Percentiles rank a stretch among this genome's conserved stretches.
These are phyloP conservation scores for Coelinius sp. DNA, from an alignment of 2,888 invertebrate genomes.

Conservation along the genomic window DNA sequence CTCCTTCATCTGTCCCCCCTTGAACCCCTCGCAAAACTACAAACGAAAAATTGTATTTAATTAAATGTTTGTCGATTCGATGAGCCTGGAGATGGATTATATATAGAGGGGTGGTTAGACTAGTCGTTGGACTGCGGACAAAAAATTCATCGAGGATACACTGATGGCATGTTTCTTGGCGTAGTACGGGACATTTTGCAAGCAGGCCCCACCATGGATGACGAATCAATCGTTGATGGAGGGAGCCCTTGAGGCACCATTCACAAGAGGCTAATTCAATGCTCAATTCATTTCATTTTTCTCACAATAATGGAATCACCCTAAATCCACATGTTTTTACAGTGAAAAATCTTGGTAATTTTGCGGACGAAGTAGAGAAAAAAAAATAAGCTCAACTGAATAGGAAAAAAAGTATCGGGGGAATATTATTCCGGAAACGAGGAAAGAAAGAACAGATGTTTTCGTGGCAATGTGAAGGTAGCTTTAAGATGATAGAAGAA, in stretches of 20 bases:
- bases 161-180: constrained; percentile 27
- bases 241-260: background rate
- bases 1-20: constrained; percentile 8
- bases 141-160: constrained; percentile 50
- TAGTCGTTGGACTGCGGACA: constrained; percentile 60
- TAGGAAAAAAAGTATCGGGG: background rate
- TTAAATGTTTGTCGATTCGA: constrained; percentile 53
- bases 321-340: constrained; percentile 10
- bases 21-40: constrained; percentile 5
- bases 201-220: constrained; percentile 32
- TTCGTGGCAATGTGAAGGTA: background rate
- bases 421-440: constrained; percentile 16
- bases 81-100: constrained; percentile 33
- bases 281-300: background rate
- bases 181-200: constrained; percentile 20
- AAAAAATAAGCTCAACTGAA: background rate
- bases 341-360: background rate
- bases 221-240: constrained; percentile 44
- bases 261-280: constrained; percentile 18
- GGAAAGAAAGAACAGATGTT: constrained; percentile 9
- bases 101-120: constrained; percentile 43
- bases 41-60: constrained; percentile 64
- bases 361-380: background rate
- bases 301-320: constrained; percentile 2
- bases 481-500: background rate